Evolutionary conservation across 2,113 vertebrate species (phyloP).

Genomic region (Pollachius pollachius): DNA sequence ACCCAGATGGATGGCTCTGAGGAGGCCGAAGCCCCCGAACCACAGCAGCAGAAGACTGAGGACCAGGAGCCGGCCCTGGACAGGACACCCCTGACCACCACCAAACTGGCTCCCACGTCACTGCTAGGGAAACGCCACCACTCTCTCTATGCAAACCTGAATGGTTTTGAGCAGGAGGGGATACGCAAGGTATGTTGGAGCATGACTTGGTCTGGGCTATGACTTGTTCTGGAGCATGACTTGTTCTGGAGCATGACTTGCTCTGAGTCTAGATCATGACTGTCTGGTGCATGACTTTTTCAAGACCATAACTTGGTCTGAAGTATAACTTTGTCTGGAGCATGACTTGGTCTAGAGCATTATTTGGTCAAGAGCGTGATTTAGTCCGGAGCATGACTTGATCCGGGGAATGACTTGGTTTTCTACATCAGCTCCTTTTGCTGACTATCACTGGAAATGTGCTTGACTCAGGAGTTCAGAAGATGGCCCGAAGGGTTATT

Average conservation of each 20-base stretch:
- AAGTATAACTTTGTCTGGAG: not conserved
- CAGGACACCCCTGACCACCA: constrained; percentile 27
- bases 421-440: not conserved
- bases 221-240: too few species aligned
- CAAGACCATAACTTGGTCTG: not conserved
- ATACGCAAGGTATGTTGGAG: constrained; percentile 62
- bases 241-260: not conserved
- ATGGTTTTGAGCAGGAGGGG: constrained; percentile 63
- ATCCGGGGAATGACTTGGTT: not conserved
- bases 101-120: constrained; percentile 37
- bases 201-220: not conserved
- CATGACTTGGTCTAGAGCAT: not conserved
- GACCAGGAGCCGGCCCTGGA: constrained; percentile 34
- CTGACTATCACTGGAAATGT: too few species aligned
- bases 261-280: too few species aligned
- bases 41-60: constrained; percentile 30
- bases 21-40: constrained; percentile 37
- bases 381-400: not conserved
- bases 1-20: constrained; percentile 40
- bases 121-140: constrained; percentile 72
- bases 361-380: too few species aligned
- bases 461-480: too few species aligned
- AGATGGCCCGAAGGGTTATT: not conserved
- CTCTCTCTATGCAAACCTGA: constrained; percentile 72
- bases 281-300: not conserved